Evolutionary conservation across 2,888 invertebrate genomes (phyloP).

Genomic region (Thymelicus acteon): DNA sequence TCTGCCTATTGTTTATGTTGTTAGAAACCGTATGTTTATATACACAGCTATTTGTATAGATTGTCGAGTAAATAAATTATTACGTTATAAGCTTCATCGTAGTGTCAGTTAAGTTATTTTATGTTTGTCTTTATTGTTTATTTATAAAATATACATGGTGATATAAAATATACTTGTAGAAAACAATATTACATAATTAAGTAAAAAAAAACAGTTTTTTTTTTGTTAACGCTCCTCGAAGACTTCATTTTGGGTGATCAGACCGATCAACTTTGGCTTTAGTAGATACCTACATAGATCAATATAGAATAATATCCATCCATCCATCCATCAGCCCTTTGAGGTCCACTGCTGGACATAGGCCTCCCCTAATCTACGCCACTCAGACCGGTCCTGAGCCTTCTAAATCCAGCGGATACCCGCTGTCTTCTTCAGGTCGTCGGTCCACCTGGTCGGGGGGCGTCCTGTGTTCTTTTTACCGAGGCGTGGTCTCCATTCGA

Average conservation of each 20-base stretch:
- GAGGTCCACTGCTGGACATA: too few relatives aligned
- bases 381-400: too few relatives aligned
- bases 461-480: too few relatives aligned
- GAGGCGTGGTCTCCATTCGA: too few relatives aligned
- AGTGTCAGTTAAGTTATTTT: slow-evolving; percentile 23
- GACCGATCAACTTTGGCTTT: background rate
- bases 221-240: background rate
- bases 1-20: slow-evolving; percentile 68
- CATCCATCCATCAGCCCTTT: too few relatives aligned
- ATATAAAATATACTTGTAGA: slow-evolving; percentile 20
- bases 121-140: slow-evolving; percentile 21
- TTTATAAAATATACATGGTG: slow-evolving; percentile 24
- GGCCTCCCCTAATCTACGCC: too few relatives aligned
- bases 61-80: slow-evolving; percentile 81
- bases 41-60: slow-evolving; percentile 81
- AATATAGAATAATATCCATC: too few relatives aligned
- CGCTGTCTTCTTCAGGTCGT: too few relatives aligned
- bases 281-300: too few relatives aligned
- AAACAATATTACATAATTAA: slow-evolving; percentile 11
- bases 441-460: too few relatives aligned
- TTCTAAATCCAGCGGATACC: too few relatives aligned
- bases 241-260: too few relatives aligned
- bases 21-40: slow-evolving; percentile 75
- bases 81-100: slow-evolving; percentile 72
- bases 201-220: background rate